Evolutionary conservation across 2,888 invertebrate species (phyloP).

Genomic region (Nebria brevicollis): DNA sequence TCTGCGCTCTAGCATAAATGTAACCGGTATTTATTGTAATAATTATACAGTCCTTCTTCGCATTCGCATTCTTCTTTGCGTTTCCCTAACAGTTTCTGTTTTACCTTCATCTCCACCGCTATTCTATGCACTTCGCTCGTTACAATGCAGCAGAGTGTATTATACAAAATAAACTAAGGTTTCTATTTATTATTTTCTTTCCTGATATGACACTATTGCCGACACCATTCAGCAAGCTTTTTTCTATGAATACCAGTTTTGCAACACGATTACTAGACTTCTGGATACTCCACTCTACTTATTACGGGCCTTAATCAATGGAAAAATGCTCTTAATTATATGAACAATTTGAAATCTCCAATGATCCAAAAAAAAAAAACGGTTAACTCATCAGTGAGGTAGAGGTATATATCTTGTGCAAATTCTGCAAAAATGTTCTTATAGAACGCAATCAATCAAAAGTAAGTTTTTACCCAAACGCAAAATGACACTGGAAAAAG

Average conservation of each 20-base stretch:
- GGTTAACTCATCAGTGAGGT: neutral
- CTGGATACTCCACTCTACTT: too few species aligned
- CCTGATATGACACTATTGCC: too few species aligned
- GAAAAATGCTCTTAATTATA: too few species aligned
- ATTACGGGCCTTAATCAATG: too few species aligned
- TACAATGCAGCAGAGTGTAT: neutral
- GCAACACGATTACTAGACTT: too few species aligned
- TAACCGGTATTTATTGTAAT: slow-evolving; percentile 21
- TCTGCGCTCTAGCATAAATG: slow-evolving; percentile 22
- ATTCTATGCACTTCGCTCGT: neutral
- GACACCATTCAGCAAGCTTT: too few species aligned
- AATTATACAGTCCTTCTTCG: slow-evolving; percentile 17
- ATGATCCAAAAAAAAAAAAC: neutral
- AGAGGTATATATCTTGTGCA: neutral
- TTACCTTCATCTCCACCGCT: neutral
- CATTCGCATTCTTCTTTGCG: slow-evolving; percentile 3
- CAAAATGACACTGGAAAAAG: neutral
- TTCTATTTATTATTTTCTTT: neutral
- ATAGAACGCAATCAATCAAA: neutral
- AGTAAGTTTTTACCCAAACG: neutral
- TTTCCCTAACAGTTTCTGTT: slow-evolving; percentile 12
- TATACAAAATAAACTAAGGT: neutral
- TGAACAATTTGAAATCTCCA: too few species aligned
- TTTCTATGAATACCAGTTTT: too few species aligned
- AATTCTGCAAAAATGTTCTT: neutral